These are phyloP conservation scores for Tipula helvola DNA, from an alignment of 2,888 invertebrate genomes.

Conservation along the genomic window DNA sequence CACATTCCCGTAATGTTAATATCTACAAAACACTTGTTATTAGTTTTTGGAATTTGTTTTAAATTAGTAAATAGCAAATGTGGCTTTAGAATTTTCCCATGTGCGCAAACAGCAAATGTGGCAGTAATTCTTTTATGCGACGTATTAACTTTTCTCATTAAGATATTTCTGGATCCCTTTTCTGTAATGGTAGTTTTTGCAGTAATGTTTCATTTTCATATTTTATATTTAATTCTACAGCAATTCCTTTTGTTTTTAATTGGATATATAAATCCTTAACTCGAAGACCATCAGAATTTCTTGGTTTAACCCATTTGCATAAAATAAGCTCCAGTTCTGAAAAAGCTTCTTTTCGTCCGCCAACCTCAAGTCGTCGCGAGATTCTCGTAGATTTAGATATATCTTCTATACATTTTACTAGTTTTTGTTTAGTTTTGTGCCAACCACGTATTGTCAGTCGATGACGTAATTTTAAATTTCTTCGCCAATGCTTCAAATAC, in stretches of 20 bases:
- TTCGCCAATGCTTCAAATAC: background rate
- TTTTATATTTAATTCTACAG: background rate
- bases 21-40: background rate
- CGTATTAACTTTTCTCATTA: no score
- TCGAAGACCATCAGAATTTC: background rate
- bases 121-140: no score
- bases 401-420: background rate
- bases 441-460: background rate
- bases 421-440: background rate
- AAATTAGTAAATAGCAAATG: background rate
- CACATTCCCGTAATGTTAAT: background rate
- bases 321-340: background rate
- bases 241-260: background rate
- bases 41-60: no score
- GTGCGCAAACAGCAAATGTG: background rate
- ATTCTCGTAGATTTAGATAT: background rate
- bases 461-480: background rate
- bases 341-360: background rate
- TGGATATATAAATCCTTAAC: background rate
- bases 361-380: background rate
- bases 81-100: background rate
- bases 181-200: no score
- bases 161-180: no score
- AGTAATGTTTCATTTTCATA: background rate
- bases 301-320: background rate